Base-by-base conservation (phyloP, 2,113 vertebrate genomes). In the Rhegmatorhina hoffmannsi region DNA sequence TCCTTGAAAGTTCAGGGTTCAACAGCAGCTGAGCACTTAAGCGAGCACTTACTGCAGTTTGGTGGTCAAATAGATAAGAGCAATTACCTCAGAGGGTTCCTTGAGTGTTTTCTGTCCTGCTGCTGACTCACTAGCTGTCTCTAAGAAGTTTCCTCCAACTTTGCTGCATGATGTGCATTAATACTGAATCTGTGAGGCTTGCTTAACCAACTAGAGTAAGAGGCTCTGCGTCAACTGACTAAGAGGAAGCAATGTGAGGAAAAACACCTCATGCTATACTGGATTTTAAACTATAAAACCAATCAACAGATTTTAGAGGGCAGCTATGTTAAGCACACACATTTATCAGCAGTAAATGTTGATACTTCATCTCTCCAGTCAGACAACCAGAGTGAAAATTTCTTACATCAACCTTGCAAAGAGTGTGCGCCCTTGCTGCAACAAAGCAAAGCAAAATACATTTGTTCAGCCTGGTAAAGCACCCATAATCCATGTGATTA, bases 1-100 rank as follows among this genome's bases (percentile, higher is more conserved):
- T 68, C 88, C 90, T 94, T 93, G 66, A 84, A 92, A 96, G 92
- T 84, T 96, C 91, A 94, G 81, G 86, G 92, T 92, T 97, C 88
- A 90, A 92, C 83, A 93, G 49, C 76, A 89, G 56, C 81, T 10
- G 4, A 90, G 90, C 76, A 93, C 88, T 96, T 93, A 92, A 86
- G 56, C 44, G 88, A 88, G 64, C 78, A 72, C 79, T 96, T 94
- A 59, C 76, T 55, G 76, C 38, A 91, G 81, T 73, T 82, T 79
- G 84, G 74, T 91, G 87, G 84, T 79, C 94, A 95, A 79, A 95
- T 4, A 81, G 84, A 66, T 91, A 92, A 95, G 15, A 94, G 62
- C 3, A 0, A 91, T 87, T 85, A 91, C 58, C 74, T 85, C 62
- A 1, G 3, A 89, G 60, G 86, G 49, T 60, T 94, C 31, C 62